Base-by-base conservation (phyloP, 2,888 invertebrate genomes). In the Serripes groenlandicus region DNA sequence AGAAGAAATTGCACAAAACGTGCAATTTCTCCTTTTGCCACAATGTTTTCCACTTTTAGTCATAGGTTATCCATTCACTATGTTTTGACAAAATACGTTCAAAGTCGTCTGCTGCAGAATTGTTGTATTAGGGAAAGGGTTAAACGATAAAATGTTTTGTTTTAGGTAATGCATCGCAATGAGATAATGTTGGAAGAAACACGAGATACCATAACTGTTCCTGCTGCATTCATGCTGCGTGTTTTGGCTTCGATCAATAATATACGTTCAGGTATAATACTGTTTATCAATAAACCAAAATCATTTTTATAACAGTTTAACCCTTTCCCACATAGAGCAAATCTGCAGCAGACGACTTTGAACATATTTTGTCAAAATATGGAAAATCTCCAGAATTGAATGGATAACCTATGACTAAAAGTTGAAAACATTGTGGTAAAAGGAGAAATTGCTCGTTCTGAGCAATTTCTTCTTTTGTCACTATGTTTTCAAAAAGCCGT, bases 101-200 rank as follows among this genome's bases (percentile, higher is more conserved):
- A 5, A 49, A 49, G 49, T 49, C 18, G 21, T 49, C 49, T 3
- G 49, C 49, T 49, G 3, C 7, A 49, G 2, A 21, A 49, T n/a
- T n/a, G n/a, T n/a, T n/a, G n/a, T n/a, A n/a, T n/a, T n/a, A n/a
- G n/a, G n/a, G n/a, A n/a, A n/a, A n/a, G n/a, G n/a, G n/a, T n/a
- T n/a, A n/a, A n/a, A n/a, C n/a, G n/a, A n/a, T n/a, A n/a, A n/a
- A 26, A n/a, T 56, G 2, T n/a, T 11, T 11, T 26, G 3, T 28
- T 34, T 26, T 30, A 97, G 97, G 95, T 97, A 79, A 96, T 97
- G 92, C 96, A 96, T 92, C 96, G 97, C 71, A 98, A 98, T 95
- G 97, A 97, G 86, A 96, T 97, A 60, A 97, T 98, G 97, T 94
- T 97, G 90, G 97, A 97, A 95, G 97, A 97, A 95, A 97, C 97